Evolutionary conservation across 2,113 vertebrate species (phyloP).

Genomic region (Mixornis gularis): DNA sequence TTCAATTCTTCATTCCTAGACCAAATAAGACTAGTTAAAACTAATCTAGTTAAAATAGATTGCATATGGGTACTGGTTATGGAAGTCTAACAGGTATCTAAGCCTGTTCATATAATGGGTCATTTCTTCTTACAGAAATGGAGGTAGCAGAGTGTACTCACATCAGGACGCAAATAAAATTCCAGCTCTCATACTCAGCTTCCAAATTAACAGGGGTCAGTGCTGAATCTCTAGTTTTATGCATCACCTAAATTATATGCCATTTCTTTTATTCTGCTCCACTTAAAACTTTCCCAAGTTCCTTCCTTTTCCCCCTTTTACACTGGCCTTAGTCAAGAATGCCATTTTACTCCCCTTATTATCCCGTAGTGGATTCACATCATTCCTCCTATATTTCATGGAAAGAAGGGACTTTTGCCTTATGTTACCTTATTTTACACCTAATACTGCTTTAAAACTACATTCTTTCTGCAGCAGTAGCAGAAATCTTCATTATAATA

Average conservation of each 20-base stretch:
- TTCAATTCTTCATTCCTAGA: background rate
- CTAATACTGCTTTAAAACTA: background rate
- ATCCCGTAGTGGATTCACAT: background rate
- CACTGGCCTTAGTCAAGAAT: background rate
- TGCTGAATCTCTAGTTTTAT: background rate
- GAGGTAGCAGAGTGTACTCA: background rate
- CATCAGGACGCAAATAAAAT: background rate
- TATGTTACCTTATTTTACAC: background rate
- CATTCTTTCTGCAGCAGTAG: background rate
- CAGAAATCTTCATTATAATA: background rate
- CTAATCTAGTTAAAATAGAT: background rate
- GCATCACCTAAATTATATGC: background rate
- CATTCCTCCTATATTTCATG: background rate
- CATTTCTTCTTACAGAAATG: background rate
- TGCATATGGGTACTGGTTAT: background rate
- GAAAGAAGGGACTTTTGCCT: background rate
- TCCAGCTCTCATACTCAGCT: background rate
- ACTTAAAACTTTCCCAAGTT: background rate
- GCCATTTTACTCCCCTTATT: background rate
- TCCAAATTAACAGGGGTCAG: background rate
- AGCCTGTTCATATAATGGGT: background rate
- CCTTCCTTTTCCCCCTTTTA: background rate
- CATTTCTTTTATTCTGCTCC: background rate
- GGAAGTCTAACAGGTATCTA: background rate
- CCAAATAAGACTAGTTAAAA: background rate